Evolutionary conservation across 1,140 invertebrate species (phyloP).

Genomic region (Cardiocondyla obscurior): DNA sequence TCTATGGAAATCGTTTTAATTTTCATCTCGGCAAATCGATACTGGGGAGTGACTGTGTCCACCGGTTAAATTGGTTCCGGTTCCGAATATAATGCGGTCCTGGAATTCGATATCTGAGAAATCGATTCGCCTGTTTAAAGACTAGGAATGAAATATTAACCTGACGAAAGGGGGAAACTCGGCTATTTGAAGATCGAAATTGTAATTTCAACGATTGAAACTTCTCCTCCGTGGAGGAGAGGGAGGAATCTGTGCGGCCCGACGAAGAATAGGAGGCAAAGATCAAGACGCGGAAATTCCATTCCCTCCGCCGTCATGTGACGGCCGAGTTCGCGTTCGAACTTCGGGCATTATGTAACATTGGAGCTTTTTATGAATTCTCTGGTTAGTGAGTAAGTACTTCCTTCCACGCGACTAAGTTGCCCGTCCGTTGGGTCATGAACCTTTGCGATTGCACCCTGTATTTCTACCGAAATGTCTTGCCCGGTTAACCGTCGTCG

Average conservation of each 20-base stretch:
- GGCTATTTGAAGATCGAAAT: constrained; percentile 61
- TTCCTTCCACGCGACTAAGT: constrained; percentile 34
- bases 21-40: constrained; percentile 24
- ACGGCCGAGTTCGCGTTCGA: constrained; percentile 34
- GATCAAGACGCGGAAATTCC: constrained; percentile 54
- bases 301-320: constrained; percentile 33
- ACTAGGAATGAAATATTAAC: constrained; percentile 65
- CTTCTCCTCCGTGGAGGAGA: constrained; percentile 13
- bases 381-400: constrained; percentile 20
- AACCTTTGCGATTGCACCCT: not conserved
- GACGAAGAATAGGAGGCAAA: not conserved
- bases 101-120: constrained; percentile 43
- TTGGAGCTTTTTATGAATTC: constrained; percentile 43
- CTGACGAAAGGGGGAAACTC: not conserved
- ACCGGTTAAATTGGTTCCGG: constrained; percentile 47
- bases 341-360: constrained; percentile 43
- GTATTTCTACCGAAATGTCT: not conserved
- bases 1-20: constrained; percentile 47
- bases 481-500: not conserved
- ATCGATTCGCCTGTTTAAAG: constrained; percentile 68
- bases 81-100: constrained; percentile 30
- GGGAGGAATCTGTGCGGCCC: constrained; percentile 22
- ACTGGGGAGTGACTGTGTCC: constrained; percentile 38
- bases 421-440: not conserved
- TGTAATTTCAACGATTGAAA: constrained; percentile 54